Evolutionary conservation across 2,113 vertebrate species (phyloP).

Genomic region (Herpailurus yagouaroundi): DNA sequence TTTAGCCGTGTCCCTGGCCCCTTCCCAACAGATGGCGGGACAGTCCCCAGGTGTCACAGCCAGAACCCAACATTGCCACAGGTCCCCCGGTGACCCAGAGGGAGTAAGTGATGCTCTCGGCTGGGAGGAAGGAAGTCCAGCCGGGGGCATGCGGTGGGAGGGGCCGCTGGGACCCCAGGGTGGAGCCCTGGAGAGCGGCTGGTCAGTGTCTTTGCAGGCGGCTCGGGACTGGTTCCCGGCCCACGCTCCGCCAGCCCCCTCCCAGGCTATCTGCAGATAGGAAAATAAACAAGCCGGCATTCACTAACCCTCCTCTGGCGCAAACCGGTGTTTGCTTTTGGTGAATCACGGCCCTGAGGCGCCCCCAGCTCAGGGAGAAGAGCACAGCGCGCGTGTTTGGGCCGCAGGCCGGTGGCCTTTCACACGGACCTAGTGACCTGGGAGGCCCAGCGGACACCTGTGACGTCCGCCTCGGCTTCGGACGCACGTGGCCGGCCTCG

Average conservation of each 20-base stretch:
- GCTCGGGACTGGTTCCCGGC: not conserved
- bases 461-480: not conserved
- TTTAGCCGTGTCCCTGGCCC: not conserved
- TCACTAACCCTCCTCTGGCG: not conserved
- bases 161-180: not conserved
- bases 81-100: no score
- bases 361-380: rapidly evolving
- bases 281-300: not conserved
- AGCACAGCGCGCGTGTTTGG: rapidly evolving
- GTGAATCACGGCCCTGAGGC: not conserved
- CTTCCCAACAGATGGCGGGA: rapidly evolving
- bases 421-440: rapidly evolving
- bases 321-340: not conserved
- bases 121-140: not conserved
- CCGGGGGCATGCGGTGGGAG: not conserved
- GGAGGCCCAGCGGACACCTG: not conserved
- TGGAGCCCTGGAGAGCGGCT: no score
- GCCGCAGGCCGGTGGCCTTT: not conserved
- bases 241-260: not conserved
- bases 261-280: not conserved
- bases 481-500: not conserved
- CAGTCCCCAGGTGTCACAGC: rapidly evolving
- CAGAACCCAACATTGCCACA: not conserved
- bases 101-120: not conserved
- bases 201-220: not conserved